Evolutionary conservation across 2,888 invertebrate genomes (phyloP), one percentile per base, ranked within the genome.

Genomic region (Aricia artaxerxes): DNA sequence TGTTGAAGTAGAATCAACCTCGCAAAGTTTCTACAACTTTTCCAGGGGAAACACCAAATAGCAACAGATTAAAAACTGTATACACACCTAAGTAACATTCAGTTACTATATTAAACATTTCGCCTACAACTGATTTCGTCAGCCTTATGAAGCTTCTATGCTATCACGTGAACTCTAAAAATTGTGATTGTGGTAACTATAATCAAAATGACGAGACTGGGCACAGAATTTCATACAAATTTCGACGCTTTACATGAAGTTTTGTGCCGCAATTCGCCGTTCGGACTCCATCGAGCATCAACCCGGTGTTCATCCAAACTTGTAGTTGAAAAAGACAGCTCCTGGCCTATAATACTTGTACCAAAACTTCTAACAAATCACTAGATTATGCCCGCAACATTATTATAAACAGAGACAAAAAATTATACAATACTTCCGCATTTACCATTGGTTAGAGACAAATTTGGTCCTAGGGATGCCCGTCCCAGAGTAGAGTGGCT

Each of bases 361-460:
- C 76, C 76, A 49, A 75, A 40, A 53, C 49, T 24, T 24, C 49
- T 31, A 11, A 35, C 57, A 75, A 75, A 75, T 60, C 61, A 79
- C 79, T 79, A 79, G 75, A 75, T 57, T 35, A 76, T 76, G 76
- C 57, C 35, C 35, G 16, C 78, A 73, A 73, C n/a, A 40, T 35
- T 44, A 16, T n/a, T 64, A 79, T 78, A 69, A 80, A 79, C 24
- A 44, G 61, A 9, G 0, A 40, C 38, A 73, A 77, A 64, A 76
- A 81, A 77, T 78, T 90, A 94, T 77, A 94, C 94, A 80, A 94
- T 92, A 80, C 94, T 94, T 0, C 93, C 94, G 80, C 94, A 93
- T 80, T 94, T 94, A 0, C 94, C 94, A 80, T 94, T 94, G 9
- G 91, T 93, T 69, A 94, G 81, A 0, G 94, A 93, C 16, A 94